These are phyloP conservation scores for Boloria selene DNA, from an alignment of 2,888 invertebrate genomes.

Conservation along the genomic window DNA sequence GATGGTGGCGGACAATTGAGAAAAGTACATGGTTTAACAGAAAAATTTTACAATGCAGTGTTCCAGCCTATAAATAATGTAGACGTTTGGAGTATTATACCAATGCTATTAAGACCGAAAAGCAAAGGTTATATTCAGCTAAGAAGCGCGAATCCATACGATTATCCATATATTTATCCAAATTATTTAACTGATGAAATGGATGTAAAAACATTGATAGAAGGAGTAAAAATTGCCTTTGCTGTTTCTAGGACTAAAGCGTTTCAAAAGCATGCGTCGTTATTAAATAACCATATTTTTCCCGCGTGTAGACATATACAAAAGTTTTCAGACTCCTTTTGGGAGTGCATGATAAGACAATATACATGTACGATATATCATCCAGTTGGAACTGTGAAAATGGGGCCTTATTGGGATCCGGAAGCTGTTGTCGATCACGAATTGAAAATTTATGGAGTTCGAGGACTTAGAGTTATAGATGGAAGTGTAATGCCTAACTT, in stretches of 20 bases:
- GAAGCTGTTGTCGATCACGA: constrained; percentile 27
- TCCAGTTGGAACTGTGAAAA: constrained; percentile 93
- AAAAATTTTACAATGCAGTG: constrained; percentile 87
- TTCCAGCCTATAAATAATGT: constrained; percentile 88
- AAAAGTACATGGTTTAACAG: constrained; percentile 89
- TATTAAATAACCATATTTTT: constrained; percentile 86
- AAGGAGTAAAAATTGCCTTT: constrained; percentile 92
- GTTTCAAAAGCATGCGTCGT: constrained; percentile 88
- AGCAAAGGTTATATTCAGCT: constrained; percentile 92
- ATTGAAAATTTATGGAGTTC: constrained; percentile 45
- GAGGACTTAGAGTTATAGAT: constrained; percentile 83
- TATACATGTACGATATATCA: constrained; percentile 93
- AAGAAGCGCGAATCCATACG: constrained; percentile 91
- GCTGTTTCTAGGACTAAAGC: constrained; percentile 90
- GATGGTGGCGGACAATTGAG: constrained; percentile 92
- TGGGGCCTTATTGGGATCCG: constrained; percentile 87
- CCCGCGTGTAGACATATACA: constrained; percentile 88
- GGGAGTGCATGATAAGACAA: constrained; percentile 93
- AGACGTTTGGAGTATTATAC: constrained; percentile 92
- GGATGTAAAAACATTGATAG: constrained; percentile 90
- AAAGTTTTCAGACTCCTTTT: constrained; percentile 88
- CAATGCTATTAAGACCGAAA: constrained; percentile 91
- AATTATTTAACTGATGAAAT: constrained; percentile 92
- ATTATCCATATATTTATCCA: constrained; percentile 94
- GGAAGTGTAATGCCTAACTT: constrained; percentile 85